Base-by-base conservation (phyloP, 2,797 vertebrate species). In the Pterois miles region DNA sequence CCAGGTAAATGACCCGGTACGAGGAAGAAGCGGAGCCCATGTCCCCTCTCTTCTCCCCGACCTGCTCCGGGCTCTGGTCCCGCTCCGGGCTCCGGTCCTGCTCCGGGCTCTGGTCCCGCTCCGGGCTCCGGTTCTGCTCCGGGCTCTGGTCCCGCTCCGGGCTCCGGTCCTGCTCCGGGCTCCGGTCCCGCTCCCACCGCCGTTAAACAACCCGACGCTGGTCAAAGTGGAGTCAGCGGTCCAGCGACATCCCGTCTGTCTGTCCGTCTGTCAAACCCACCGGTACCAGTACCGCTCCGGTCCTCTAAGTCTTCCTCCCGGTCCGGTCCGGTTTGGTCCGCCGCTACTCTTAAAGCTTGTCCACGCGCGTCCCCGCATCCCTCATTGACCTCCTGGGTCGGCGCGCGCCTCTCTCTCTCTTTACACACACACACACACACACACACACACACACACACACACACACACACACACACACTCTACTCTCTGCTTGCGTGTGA, bases 1-100 rank as follows among this genome's bases (percentile, higher is more conserved):
- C 93, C 90, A 95, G 86, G 89, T 94, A 93, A n/a, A 95, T 94
- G 58, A 93, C 86, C 76, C 94, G 87, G 84, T 94, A 93, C 4
- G 93, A 89, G 43, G 94, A 95, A 31, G 93, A 95, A 63, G 94
- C 94, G 48, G 93, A 93, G 71, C 94, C 94, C 94, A 94, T 95
- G 58, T 88, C 53, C 43, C 46, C 68, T 38, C 65, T 73, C 43
- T 33, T 74, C 38, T 72, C 13, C 43, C n/a, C 23, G 31, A 4
- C 8, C 52, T 57, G 59, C 59, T 58, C 31, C 53, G 48, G 25
- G 53, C n/a, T n/a, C n/a, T n/a, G n/a, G n/a, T n/a, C 8, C 50
- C 52, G 60, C 57, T 59, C 33, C 56, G 52, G 31, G 56, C 52
- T 62, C 43, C 48, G 29, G 29, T 29, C 29, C 29, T 29, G 5